Base-by-base conservation (phyloP, 2,113 vertebrate genomes). In the Leuciscus idus region DNA sequence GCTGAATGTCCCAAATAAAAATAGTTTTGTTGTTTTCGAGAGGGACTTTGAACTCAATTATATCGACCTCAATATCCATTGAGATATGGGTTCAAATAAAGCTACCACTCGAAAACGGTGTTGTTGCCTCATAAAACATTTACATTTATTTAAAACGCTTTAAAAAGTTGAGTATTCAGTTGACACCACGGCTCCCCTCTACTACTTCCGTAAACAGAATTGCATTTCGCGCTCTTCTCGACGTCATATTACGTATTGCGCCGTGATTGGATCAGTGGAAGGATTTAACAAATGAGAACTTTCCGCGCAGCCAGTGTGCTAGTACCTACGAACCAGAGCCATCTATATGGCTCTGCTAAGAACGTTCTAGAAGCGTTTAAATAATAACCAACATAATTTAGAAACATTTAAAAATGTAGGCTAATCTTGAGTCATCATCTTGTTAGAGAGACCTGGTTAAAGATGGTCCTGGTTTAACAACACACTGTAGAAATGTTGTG, bases 1-100 rank as follows among this genome's bases (percentile, higher is more conserved):
- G 88, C 59, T 94, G 90, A 85, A 96, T 92, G 11, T 95, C 92
- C 95, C 96, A 96, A 4, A 96, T 92, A 76, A 96, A 94, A 81
- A 97, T 59, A 0, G 93, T 95, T 87, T 93, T 95, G 3, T 90
- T 93, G 48, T 90, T 90, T 52, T 93, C 94, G 0, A 30, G 4
- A 0, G 96, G 95, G 11, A 96, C 93, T 39, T 74, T 85, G 70
- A 97, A 96, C 26, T 93, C 91, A 13, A 96, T 11, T 15, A 96
- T 19, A 75, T 95, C 95, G 11, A 93, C 93, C 55, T 95, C 93
- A 86, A 91, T 92, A 4, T 6, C 80, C 72, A 23, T 50, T 30
- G 28, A 61, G 52, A 74, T 66, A 10, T 13, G 23, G 33, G 2
- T 86, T 48, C 73, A 33, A 86, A 59, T 86, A 2, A 39, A 48